These are phyloP conservation scores for Sphecodes monilicornis DNA, from an alignment of 2,888 invertebrate species.

Conservation along the genomic window DNA sequence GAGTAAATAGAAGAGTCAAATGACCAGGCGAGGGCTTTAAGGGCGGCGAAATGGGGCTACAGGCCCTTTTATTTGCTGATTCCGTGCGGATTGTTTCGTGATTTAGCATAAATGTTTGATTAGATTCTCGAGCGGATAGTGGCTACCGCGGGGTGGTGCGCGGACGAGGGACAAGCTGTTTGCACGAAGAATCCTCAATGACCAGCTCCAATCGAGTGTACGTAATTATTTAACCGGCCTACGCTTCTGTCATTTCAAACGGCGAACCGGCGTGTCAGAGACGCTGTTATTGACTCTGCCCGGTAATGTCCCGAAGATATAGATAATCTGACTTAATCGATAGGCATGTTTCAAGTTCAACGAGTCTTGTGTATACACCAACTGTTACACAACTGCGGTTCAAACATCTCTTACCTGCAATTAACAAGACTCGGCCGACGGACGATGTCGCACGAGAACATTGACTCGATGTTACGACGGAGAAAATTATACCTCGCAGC, in stretches of 20 bases:
- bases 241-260: not conserved
- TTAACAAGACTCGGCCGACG: conserved; percentile 11
- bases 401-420: conserved; percentile 4
- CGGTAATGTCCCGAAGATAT: not conserved
- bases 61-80: conserved; percentile 84
- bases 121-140: conserved; percentile 78
- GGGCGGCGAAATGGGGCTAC: conserved; percentile 77
- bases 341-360: conserved; percentile 24
- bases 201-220: conserved; percentile 74
- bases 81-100: conserved; percentile 85
- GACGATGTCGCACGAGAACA: not conserved
- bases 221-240: conserved; percentile 78
- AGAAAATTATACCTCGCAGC: not conserved
- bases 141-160: conserved; percentile 36
- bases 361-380: not conserved
- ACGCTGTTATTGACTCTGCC: conserved; percentile 34
- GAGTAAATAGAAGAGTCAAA: conserved; percentile 84
- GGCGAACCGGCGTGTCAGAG: not conserved
- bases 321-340: conserved; percentile 35
- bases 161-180: conserved; percentile 64
- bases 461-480: not conserved
- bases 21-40: conserved; percentile 83
- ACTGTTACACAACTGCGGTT: conserved; percentile 15
- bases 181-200: conserved; percentile 74
- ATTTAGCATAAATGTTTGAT: conserved; percentile 85